phyloP scores from a whole-genome alignment of 2,113 vertebrate species.

The Tragelaphus imberbis region DNA sequence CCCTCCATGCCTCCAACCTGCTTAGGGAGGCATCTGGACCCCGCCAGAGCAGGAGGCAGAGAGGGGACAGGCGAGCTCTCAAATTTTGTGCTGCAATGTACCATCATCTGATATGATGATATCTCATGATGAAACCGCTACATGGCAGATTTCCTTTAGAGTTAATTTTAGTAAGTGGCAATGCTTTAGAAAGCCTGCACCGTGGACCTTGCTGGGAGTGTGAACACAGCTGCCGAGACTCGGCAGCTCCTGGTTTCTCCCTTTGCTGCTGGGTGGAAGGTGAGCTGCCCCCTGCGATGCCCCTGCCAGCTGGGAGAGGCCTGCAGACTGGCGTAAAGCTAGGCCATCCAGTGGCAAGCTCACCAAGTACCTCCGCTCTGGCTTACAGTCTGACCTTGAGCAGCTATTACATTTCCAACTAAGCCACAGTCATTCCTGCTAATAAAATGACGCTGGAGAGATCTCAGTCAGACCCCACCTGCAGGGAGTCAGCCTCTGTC shows the following conservation, averaged over 20 bases:
- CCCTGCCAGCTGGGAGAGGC: not conserved
- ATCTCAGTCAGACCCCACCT: not conserved
- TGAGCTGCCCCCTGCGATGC: rapidly evolving
- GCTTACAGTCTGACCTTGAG: not conserved
- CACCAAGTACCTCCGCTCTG: not conserved
- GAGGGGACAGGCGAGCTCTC: rapidly evolving
- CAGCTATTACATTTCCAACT: not conserved
- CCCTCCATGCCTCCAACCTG: not conserved
- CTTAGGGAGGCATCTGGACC: not conserved
- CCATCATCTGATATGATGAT: not conserved
- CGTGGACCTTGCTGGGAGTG: not conserved
- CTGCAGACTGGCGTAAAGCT: not conserved
- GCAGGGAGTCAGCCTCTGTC: not conserved
- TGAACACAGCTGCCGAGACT: not conserved
- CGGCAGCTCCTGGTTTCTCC: not conserved
- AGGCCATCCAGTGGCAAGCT: not conserved
- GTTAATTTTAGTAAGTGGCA: slow-evolving; percentile 14
- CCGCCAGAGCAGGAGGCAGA: rapidly evolving
- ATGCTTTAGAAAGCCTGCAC: not conserved
- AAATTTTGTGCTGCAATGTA: not conserved
- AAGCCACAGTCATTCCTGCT: not conserved
- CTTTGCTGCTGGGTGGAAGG: not conserved
- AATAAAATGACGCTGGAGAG: not conserved
- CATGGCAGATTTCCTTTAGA: not conserved
- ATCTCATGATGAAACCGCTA: slow-evolving; percentile 19